phyloP scores from a whole-genome alignment of 2,888 invertebrate species.

The Lithodes maja region DNA sequence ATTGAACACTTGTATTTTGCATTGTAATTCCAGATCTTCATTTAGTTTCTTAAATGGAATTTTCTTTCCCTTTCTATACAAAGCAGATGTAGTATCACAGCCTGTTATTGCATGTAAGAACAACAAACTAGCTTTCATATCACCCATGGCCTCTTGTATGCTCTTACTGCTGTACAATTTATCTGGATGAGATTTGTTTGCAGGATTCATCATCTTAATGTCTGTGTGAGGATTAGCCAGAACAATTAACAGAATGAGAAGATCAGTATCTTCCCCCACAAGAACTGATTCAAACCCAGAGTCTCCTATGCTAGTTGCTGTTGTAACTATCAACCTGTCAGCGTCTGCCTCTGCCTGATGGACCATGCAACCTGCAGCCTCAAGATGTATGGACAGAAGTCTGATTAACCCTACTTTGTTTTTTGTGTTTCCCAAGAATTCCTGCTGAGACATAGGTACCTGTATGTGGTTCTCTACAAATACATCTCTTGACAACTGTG shows the following conservation, averaged over 20 bases:
- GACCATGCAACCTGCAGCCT: constrained; percentile 30
- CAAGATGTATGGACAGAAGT: constrained; percentile 39
- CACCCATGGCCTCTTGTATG: constrained; percentile 13
- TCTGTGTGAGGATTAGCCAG: constrained; percentile 24
- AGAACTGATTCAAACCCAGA: constrained; percentile 31
- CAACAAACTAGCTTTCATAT: constrained; percentile 38
- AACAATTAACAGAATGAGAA: constrained; percentile 24
- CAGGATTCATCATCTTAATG: constrained; percentile 26
- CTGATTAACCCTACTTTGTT: constrained; percentile 28
- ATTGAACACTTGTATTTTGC: constrained; percentile 15
- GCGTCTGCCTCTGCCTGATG: constrained; percentile 42
- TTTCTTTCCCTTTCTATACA: constrained; percentile 17
- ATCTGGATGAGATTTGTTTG: constrained; percentile 23
- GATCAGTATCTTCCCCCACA: constrained; percentile 24
- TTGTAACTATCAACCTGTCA: constrained; percentile 31
- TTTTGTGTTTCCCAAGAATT: constrained; percentile 26
- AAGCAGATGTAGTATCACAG: constrained; percentile 5
- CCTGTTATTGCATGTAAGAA: constrained; percentile 42
- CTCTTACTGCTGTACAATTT: constrained; percentile 35
- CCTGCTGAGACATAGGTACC: constrained; percentile 37
- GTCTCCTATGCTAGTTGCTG: constrained; percentile 18
- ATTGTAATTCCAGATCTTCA: background rate
- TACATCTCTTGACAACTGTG: constrained; percentile 26
- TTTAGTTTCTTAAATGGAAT: background rate
- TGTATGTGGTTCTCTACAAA: constrained; percentile 26